Conservation (phyloP, 2,113 vertebrate genomes). For the Oryzias javanicus region DNA sequence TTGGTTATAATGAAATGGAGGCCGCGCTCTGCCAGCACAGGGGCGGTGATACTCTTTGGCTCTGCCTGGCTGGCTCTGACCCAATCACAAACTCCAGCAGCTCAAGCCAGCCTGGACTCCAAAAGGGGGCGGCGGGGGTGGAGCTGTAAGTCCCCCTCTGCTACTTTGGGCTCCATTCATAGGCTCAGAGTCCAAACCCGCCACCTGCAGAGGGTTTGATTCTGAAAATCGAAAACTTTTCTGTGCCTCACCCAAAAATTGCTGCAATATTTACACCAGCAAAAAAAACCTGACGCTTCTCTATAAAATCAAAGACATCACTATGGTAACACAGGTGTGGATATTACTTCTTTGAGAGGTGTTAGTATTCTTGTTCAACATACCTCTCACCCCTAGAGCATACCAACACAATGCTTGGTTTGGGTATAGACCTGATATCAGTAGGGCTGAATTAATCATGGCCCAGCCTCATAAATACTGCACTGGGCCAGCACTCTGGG, state of each 20-base stretch:
- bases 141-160: conserved; percentile 38
- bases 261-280: neutral
- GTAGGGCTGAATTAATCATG: conserved; percentile 79
- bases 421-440: conserved; percentile 62
- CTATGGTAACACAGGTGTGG: conserved; percentile 27
- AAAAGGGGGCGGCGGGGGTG: conserved; percentile 33
- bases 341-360: conserved; percentile 37
- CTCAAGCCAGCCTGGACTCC: conserved; percentile 49
- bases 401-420: conserved; percentile 41
- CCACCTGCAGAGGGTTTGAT: conserved; percentile 63
- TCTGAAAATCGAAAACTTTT: conserved; percentile 18
- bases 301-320: conserved; percentile 8
- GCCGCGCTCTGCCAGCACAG: conserved; percentile 33
- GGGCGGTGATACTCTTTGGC: conserved; percentile 58
- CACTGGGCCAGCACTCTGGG: conserved; percentile 56
- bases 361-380: conserved; percentile 35
- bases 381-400: conserved; percentile 43
- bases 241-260: conserved; percentile 7
- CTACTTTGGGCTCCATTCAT: conserved; percentile 45
- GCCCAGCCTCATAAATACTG: conserved; percentile 74
- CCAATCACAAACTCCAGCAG: conserved; percentile 57
- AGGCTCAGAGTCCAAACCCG: conserved; percentile 52
- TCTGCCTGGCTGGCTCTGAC: conserved; percentile 42
- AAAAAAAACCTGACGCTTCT: neutral
- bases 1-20: conserved; percentile 58